These are phyloP conservation scores for Toxonevra muliebris DNA, from an alignment of 2,888 invertebrate species.

Conservation along the genomic window DNA sequence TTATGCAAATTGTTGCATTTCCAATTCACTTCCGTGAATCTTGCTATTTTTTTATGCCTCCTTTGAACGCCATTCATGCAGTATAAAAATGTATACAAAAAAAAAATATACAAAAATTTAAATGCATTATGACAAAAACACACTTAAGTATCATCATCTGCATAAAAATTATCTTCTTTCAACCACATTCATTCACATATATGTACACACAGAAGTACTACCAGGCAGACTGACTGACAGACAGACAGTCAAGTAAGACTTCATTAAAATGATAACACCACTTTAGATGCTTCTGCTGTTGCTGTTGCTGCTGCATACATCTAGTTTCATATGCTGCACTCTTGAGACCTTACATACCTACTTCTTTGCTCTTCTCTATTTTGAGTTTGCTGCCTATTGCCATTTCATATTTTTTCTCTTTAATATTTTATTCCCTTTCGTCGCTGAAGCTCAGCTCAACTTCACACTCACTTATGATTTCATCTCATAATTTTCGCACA, in stretches of 20 bases:
- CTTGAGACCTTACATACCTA: neutral
- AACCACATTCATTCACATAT: neutral
- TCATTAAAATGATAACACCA: conserved; percentile 28
- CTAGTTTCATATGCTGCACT: neutral
- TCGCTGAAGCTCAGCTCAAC: too few species aligned
- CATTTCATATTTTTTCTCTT: neutral
- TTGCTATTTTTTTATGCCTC: conserved; percentile 8
- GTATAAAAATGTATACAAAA: conserved; percentile 9
- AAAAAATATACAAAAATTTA: neutral
- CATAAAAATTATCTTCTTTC: neutral
- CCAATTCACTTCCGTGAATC: too few species aligned
- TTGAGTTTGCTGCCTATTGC: neutral
- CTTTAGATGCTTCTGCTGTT: too few species aligned
- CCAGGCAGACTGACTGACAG: neutral
- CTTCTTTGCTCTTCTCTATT: neutral
- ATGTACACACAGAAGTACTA: neutral
- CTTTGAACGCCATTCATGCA: conserved; percentile 19
- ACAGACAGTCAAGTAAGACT: conserved; percentile 12
- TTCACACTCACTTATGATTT: too few species aligned
- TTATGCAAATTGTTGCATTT: too few species aligned
- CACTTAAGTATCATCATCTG: conserved; percentile 16
- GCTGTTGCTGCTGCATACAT: too few species aligned
- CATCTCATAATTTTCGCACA: neutral
- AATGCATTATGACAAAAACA: conserved; percentile 1
- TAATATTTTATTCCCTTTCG: neutral